These are phyloP conservation scores for Anguilla japonica DNA, from an alignment of 2,113 vertebrate species.

Conservation along the genomic window DNA sequence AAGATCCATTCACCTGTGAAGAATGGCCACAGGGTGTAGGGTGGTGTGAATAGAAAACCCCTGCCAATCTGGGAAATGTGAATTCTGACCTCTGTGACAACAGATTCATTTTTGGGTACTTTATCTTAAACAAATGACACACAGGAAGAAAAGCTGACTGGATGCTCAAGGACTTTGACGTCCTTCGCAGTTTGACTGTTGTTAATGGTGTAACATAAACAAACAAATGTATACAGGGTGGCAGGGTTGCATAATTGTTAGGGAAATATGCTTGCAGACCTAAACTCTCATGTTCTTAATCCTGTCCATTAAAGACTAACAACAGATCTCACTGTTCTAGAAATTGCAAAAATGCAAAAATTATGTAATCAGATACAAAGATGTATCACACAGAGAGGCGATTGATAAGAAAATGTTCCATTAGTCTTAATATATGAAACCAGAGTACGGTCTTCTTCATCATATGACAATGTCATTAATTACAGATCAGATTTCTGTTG, in stretches of 20 bases:
- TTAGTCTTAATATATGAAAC: slow-evolving; percentile 55
- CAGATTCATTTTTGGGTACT: background rate
- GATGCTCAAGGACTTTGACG: background rate
- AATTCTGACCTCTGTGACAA: background rate
- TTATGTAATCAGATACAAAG: background rate
- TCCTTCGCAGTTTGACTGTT: background rate
- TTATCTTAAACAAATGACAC: background rate
- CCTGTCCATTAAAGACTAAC: no score
- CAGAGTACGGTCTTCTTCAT: slow-evolving; percentile 54
- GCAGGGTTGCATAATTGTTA: background rate
- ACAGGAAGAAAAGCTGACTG: background rate
- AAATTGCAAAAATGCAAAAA: background rate
- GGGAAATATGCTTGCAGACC: no score
- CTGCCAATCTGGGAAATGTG: background rate
- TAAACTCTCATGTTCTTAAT: no score
- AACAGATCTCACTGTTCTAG: no score
- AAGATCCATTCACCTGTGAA: background rate
- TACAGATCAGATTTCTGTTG: slow-evolving; percentile 68
- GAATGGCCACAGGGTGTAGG: background rate
- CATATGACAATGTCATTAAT: slow-evolving; percentile 59
- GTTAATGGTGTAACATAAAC: background rate
- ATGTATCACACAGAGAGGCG: background rate
- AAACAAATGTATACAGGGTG: background rate
- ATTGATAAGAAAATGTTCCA: background rate
- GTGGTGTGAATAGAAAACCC: background rate